Evolutionary conservation across 1,140 invertebrate species (phyloP), one percentile per base, ranked within the genome.

Genomic region (Marisa cornuarietis): DNA sequence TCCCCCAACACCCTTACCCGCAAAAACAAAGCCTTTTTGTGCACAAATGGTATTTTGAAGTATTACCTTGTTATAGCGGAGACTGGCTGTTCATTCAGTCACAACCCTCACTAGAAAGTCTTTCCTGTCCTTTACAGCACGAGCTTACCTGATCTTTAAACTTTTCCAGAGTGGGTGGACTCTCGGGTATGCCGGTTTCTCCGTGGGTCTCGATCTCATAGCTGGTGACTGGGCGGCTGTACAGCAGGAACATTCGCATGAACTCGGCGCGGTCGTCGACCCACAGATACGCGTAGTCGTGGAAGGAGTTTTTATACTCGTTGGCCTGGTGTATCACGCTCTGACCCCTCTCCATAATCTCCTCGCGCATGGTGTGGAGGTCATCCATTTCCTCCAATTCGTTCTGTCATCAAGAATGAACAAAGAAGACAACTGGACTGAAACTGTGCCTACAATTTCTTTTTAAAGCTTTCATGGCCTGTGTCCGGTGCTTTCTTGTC

Each of bases 231-330:
- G 96, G 95, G 83, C 95, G 93, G 66, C 96, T 95, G 87, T 97
- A 98, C 61, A 95, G 94, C 58, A 98, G 91, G 91, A 98, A 98
- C 90, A 97, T 95, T 83, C 96, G 93, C 95, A 98, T 95, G 82
- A 95, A 95, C 72, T 94, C 93, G 83, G 95, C 93, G 76, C 96
- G 92, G 92, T 98, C 96, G 88, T 98, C 96, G 54, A 96, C 91
- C 97, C 97, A 98, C 20, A 98, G 92, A 90, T 97, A 97, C 0
- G 95, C 84, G 83, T 91, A 91, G 73, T 85, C 88, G 77, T 91
- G 88, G 83, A 91, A 91, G 0, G 88, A 88, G 76, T 90, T 88
- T 26, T 87, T 83, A 81, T 89, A 92, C 49, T 91, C 90, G 49
- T 84, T 87, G 26, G 88, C 90, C 74, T 91, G 90, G 65, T 88